Conservation (phyloP, 2,888 invertebrate species). For the Chaetoderma sp. region DNA sequence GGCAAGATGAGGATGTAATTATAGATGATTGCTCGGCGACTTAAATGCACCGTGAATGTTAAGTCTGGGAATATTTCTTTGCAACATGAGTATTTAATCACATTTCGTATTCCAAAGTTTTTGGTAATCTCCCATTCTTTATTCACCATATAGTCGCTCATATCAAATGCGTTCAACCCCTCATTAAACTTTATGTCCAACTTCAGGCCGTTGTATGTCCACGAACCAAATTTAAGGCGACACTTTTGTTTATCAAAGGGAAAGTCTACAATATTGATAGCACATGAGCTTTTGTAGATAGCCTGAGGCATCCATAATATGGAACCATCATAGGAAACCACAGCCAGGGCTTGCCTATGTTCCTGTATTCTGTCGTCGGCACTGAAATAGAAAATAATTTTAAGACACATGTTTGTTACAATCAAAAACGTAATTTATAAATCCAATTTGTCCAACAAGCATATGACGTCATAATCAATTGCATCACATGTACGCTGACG, state of each 20-base stretch:
- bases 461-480: too few species aligned
- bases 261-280: constrained; percentile 66
- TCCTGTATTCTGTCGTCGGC: constrained; percentile 68
- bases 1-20: constrained; percentile 69
- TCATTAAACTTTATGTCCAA: constrained; percentile 53
- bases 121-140: constrained; percentile 67
- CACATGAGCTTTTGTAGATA: constrained; percentile 67
- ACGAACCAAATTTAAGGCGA: constrained; percentile 68
- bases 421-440: too few species aligned
- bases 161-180: constrained; percentile 29
- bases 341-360: constrained; percentile 65
- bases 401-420: too few species aligned
- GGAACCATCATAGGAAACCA: constrained; percentile 55
- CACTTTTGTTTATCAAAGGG: constrained; percentile 69
- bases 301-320: constrained; percentile 52
- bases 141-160: constrained; percentile 62
- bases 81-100: constrained; percentile 60
- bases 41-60: constrained; percentile 60
- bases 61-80: constrained; percentile 63
- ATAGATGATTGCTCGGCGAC: constrained; percentile 63
- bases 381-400: constrained; percentile 52
- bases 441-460: too few species aligned
- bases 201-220: constrained; percentile 67
- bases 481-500: too few species aligned
- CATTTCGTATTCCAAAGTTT: constrained; percentile 56